Evolutionary conservation across 2,888 invertebrate genomes (phyloP).

Genomic region (Nephrocerus scutellatus): DNA sequence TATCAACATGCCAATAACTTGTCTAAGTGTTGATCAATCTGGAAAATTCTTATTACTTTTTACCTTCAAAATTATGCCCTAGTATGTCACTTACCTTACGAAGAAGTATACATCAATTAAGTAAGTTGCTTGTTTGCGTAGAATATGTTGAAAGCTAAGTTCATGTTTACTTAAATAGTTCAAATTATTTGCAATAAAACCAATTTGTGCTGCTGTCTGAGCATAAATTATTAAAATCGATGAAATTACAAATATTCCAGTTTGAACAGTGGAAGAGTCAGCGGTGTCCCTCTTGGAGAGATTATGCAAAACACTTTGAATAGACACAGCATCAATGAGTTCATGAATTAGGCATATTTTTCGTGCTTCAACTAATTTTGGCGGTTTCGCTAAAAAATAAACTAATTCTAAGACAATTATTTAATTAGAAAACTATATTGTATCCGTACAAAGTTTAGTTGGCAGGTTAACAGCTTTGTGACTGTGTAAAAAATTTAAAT

Average conservation of each 20-base stretch:
- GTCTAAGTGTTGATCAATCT: too few species aligned
- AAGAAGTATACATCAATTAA: slow-evolving; percentile 50
- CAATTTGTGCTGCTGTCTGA: slow-evolving; percentile 57
- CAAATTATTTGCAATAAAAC: slow-evolving; percentile 51
- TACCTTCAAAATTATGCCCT: neutral
- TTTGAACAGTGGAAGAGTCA: slow-evolving; percentile 16
- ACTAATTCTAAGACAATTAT: too few species aligned
- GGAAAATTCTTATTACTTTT: neutral
- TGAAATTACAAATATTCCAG: slow-evolving; percentile 48
- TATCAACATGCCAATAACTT: too few species aligned
- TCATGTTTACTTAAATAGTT: slow-evolving; percentile 2
- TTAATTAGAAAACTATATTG: too few species aligned
- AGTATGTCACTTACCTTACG: slow-evolving; percentile 49
- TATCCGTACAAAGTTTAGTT: too few species aligned
- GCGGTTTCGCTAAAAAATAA: too few species aligned
- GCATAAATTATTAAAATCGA: slow-evolving; percentile 61
- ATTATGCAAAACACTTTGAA: slow-evolving; percentile 26
- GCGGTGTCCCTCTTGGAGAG: slow-evolving; percentile 20
- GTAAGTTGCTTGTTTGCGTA: slow-evolving; percentile 24
- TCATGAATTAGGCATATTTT: slow-evolving; percentile 16
- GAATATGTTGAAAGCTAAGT: slow-evolving; percentile 26
- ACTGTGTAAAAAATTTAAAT: too few species aligned
- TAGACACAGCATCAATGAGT: slow-evolving; percentile 20
- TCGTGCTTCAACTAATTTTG: too few species aligned
- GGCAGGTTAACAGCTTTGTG: too few species aligned